A percentile compares a stretch with the other conserved stretches of the same genome.
Conservation (phyloP, 2,113 vertebrate genomes). For the Tetraodon nigroviridis region DNA sequence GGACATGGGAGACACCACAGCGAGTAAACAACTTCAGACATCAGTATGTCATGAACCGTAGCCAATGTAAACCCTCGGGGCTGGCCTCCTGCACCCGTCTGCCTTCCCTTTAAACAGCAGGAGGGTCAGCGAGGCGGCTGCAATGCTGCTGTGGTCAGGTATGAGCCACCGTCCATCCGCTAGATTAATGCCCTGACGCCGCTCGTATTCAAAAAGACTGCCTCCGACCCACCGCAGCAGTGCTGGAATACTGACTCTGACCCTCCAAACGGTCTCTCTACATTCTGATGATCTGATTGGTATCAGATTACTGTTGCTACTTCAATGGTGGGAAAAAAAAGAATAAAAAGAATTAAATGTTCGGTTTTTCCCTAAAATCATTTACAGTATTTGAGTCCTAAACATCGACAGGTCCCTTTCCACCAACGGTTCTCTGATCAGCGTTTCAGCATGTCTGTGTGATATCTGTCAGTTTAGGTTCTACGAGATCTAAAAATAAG, state of each 20-base stretch:
- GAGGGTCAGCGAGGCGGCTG: neutral
- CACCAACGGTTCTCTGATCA: slow-evolving; percentile 5
- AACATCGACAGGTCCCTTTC: neutral
- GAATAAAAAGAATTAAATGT: neutral
- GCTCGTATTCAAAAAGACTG: no score
- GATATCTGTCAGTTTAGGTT: slow-evolving; percentile 5
- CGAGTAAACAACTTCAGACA: slow-evolving; percentile 23
- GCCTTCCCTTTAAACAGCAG: slow-evolving; percentile 1
- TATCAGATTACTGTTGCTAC: neutral
- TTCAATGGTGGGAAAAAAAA: neutral
- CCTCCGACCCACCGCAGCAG: neutral
- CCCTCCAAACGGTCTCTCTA: neutral
- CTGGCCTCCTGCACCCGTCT: neutral
- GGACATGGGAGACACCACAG: slow-evolving; percentile 4
- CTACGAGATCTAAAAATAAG: slow-evolving; percentile 10
- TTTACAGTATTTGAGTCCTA: no score
- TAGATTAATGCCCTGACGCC: neutral
- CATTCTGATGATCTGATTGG: no score
- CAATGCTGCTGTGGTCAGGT: neutral
- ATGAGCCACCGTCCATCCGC: neutral
- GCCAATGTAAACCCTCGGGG: slow-evolving; percentile 8
- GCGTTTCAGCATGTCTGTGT: slow-evolving; percentile 7
- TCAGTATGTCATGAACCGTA: slow-evolving; percentile 42
- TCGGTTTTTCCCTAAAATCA: no score
- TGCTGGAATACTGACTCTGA: neutral